A percentile compares a stretch with the other conserved stretches of the same genome.
phyloP scores from a whole-genome alignment of 2,113 vertebrate genomes.

The Acrocephalus arundinaceus region DNA sequence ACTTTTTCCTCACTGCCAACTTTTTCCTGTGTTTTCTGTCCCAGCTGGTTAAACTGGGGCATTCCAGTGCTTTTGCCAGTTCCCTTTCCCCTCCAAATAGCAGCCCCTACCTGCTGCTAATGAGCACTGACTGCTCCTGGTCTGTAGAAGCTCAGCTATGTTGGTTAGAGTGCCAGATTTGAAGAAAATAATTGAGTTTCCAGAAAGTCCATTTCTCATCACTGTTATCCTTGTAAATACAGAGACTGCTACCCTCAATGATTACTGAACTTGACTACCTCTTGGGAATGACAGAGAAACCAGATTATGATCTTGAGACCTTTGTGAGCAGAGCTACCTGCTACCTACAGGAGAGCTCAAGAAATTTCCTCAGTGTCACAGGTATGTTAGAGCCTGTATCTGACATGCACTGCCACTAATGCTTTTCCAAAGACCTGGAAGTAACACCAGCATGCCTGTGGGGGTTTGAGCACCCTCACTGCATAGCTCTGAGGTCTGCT shows the following conservation, averaged over 20 bases:
- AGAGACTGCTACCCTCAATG: slow-evolving; percentile 42
- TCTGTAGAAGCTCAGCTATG: background rate
- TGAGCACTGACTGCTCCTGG: background rate
- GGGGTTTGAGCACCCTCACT: background rate
- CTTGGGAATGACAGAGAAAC: slow-evolving; percentile 70
- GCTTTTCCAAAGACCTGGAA: background rate
- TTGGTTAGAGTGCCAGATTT: background rate
- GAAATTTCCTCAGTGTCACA: slow-evolving; percentile 47
- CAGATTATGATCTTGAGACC: slow-evolving; percentile 76
- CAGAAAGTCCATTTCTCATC: background rate
- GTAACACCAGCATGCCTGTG: background rate
- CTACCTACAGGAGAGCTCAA: slow-evolving; percentile 60
- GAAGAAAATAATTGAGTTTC: background rate
- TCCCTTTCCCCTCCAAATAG: background rate
- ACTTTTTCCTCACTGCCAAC: background rate
- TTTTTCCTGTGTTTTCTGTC: background rate
- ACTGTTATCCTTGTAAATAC: background rate
- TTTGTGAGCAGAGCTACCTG: slow-evolving; percentile 71
- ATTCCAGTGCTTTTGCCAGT: background rate
- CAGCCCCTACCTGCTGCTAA: background rate
- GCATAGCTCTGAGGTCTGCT: background rate
- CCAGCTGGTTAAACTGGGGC: background rate
- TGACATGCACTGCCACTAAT: background rate
- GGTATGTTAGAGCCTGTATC: slow-evolving; percentile 47
- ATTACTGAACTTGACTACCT: slow-evolving; percentile 63